Base-by-base conservation (phyloP, 2,113 vertebrate genomes). In the Elachura formosa region DNA sequence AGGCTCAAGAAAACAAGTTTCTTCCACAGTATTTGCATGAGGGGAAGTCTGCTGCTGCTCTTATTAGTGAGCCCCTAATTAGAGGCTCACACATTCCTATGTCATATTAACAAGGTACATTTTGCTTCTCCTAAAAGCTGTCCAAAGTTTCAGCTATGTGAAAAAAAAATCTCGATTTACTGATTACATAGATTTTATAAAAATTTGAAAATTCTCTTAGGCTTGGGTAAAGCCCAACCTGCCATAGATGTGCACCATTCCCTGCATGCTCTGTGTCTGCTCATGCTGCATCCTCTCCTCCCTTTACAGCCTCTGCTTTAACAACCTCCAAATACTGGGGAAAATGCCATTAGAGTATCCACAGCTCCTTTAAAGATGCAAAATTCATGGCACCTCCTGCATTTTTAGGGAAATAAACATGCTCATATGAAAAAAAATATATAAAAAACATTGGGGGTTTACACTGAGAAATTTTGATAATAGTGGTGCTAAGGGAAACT, bases 1-100 rank as follows among this genome's bases (percentile, higher is more conserved):
- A 92, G 90, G 94, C 45, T 95, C 52, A 38, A 33, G 63, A 84
- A 67, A 90, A 64, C 18, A 63, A 81, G 86, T 93, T 97, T 89
- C 67, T 54, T 84, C 34, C 49, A 20, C 45, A 80, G 82, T 67
- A 93, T 62, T 81, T 90, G 66, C 71, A 36, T 1, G 1, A 54
- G 66, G 19, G 31, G 16, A 88, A 85, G 46, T 67, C 54, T 5
- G 2, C 49, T 75, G 45, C 41, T 81, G 72, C 64, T 88, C 36
- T 49, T 92, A 90, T 77, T 91, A 93, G 67, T 81, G 38, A 72
- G 40, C 34, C 19, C 51, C 64, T 91, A 93, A 96, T 91, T 96
- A 95, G 83, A 88, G 38, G n/a, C 52, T 92, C 59, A 68, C 46
- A 77, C 48, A 63, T 92, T 62, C 31, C 58, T 59, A 9, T 0